Percentiles rank a stretch among this genome's conserved stretches.
These are phyloP conservation scores for Aix galericulata DNA, from an alignment of 2,113 vertebrate genomes.

Conservation along the genomic window DNA sequence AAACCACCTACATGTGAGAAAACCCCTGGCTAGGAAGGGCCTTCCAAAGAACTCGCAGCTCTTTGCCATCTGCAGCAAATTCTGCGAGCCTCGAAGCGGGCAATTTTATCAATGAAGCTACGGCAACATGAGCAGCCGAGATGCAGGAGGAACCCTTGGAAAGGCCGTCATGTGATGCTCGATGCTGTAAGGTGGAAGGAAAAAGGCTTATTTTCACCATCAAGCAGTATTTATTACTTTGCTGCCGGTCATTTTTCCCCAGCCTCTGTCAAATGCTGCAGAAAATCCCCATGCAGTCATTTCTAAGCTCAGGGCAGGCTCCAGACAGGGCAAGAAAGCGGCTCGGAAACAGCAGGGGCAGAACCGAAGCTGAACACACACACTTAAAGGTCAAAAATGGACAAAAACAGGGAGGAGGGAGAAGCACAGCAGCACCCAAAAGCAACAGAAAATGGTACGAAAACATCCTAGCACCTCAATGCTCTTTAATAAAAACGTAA, in stretches of 20 bases:
- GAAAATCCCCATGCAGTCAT: accelerated
- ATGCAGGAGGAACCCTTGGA: not conserved
- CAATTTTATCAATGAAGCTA: not conserved
- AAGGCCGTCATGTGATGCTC: not conserved
- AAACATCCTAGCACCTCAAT: not conserved
- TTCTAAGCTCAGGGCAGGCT: not conserved
- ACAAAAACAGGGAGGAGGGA: accelerated
- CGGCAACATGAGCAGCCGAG: accelerated
- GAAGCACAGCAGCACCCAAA: not conserved
- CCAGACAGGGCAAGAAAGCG: not conserved
- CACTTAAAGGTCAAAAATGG: accelerated
- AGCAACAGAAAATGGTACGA: not conserved
- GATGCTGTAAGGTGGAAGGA: not conserved
- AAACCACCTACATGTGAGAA: not conserved
- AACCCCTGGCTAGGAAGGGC: not conserved
- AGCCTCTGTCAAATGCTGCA: accelerated
- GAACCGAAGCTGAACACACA: not conserved
- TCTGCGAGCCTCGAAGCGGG: not conserved
- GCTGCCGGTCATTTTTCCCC: not conserved
- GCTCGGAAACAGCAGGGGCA: not conserved
- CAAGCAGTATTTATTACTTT: not conserved
- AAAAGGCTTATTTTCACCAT: not conserved
- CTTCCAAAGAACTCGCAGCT: not conserved
- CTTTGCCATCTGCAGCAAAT: not conserved
- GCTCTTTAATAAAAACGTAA: not conserved